Evolutionary conservation across 2,888 invertebrate genomes (phyloP).

Genomic region (Prosopocoilus inquinatus): DNA sequence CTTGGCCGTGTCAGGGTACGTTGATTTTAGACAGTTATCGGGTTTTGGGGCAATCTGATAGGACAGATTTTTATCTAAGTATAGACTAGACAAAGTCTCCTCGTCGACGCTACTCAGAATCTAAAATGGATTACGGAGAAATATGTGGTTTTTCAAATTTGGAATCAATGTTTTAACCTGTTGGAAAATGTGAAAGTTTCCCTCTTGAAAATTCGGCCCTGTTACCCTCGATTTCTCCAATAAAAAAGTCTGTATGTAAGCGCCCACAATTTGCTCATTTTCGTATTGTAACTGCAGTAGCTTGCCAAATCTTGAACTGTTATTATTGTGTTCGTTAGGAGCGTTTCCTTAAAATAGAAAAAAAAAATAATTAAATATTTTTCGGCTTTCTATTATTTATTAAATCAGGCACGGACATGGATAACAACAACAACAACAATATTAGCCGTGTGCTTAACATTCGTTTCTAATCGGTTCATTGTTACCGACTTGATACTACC

Average conservation of each 20-base stretch:
- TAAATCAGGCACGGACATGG: too few species aligned
- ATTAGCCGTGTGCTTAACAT: too few species aligned
- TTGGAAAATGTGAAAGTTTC: constrained; percentile 50
- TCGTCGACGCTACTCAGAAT: constrained; percentile 38
- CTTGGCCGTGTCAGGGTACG: constrained; percentile 37
- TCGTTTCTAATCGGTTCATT: too few species aligned
- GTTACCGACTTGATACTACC: not conserved
- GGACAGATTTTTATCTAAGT: constrained; percentile 28
- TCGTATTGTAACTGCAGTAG: constrained; percentile 45
- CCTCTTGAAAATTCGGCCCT: constrained; percentile 34
- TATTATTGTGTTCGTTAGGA: constrained; percentile 44
- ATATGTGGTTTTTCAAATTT: not conserved
- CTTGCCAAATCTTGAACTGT: constrained; percentile 50
- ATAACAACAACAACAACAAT: too few species aligned
- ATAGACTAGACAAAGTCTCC: constrained; percentile 32
- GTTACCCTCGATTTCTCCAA: constrained; percentile 49
- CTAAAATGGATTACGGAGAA: constrained; percentile 23
- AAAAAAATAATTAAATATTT: constrained; percentile 31
- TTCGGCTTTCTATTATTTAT: not conserved
- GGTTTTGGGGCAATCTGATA: constrained; percentile 36
- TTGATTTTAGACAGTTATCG: constrained; percentile 19
- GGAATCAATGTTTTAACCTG: constrained; percentile 32
- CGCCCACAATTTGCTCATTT: constrained; percentile 40
- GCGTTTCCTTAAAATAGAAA: constrained; percentile 47
- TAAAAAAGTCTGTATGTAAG: constrained; percentile 46